These are phyloP conservation scores for Zaprionus camerounensis DNA, from an alignment of 1,140 invertebrate genomes.

Conservation along the genomic window DNA sequence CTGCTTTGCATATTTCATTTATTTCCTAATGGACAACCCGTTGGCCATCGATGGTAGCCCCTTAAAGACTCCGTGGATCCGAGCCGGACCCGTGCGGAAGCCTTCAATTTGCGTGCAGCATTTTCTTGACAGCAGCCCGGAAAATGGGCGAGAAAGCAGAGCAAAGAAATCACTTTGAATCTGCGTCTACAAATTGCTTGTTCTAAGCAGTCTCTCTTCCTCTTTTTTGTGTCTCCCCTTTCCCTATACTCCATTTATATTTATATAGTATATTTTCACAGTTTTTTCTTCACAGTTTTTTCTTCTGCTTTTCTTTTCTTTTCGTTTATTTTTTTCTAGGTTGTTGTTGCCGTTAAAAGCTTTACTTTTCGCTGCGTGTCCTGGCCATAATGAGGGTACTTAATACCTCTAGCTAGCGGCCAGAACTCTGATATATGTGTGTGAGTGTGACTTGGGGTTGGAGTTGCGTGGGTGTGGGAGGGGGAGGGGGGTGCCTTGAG, in stretches of 20 bases:
- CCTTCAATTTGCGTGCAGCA: slow-evolving; percentile 66
- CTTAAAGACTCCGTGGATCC: slow-evolving; percentile 48
- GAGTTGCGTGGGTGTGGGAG: neutral
- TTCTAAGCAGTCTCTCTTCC: slow-evolving; percentile 47
- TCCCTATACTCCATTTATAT: neutral
- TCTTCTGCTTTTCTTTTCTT: neutral
- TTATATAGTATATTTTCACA: slow-evolving; percentile 20
- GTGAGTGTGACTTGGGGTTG: slow-evolving; percentile 1
- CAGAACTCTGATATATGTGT: slow-evolving; percentile 34
- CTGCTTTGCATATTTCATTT: slow-evolving; percentile 44
- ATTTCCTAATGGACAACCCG: slow-evolving; percentile 65
- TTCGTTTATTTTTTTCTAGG: neutral
- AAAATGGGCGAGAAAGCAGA: slow-evolving; percentile 22
- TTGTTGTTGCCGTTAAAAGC: slow-evolving; percentile 62
- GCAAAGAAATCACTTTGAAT: slow-evolving; percentile 52
- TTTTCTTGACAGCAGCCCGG: slow-evolving; percentile 55
- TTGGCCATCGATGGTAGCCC: slow-evolving; percentile 54
- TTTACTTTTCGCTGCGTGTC: slow-evolving; percentile 74
- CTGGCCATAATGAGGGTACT: slow-evolving; percentile 80
- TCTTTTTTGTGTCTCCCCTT: slow-evolving; percentile 19
- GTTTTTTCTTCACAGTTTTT: slow-evolving; percentile 37
- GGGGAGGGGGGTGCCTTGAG: neutral
- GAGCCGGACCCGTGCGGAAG: slow-evolving; percentile 24
- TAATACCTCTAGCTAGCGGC: slow-evolving; percentile 59
- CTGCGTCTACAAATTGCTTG: slow-evolving; percentile 68